These are phyloP conservation scores for Pituophis catenifer DNA, from an alignment of 2,113 vertebrate genomes.

Conservation along the genomic window DNA sequence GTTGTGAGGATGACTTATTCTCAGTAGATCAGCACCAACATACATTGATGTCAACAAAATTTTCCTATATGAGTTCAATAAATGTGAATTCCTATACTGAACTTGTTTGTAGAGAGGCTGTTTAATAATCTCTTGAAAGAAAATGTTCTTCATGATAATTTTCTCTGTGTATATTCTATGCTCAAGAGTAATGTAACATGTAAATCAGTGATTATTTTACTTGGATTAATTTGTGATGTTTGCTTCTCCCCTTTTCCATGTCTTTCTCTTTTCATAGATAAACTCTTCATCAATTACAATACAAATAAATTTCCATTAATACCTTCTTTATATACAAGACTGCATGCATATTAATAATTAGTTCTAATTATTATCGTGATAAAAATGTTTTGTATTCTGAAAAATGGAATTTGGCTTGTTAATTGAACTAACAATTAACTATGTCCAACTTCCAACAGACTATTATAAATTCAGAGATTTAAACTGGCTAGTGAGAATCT, in stretches of 20 bases:
- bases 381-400: not conserved
- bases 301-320: not conserved
- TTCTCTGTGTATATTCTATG: not conserved
- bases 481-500: not conserved
- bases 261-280: not conserved
- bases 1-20: not conserved
- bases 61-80: not conserved
- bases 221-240: not conserved
- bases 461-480: not conserved
- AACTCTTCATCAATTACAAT: not conserved
- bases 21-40: not conserved
- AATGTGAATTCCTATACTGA: not conserved
- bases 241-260: not conserved
- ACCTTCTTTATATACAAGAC: not conserved
- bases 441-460: not conserved
- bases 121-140: not conserved
- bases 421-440: not conserved
- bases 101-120: not conserved
- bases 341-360: not conserved
- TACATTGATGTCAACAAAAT: not conserved
- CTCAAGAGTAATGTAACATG: not conserved
- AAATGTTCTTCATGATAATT: not conserved
- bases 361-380: not conserved
- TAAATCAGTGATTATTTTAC: not conserved
- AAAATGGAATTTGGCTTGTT: not conserved